These are phyloP conservation scores for Crepidodera aurea DNA, from an alignment of 2,888 invertebrate species.

Conservation along the genomic window DNA sequence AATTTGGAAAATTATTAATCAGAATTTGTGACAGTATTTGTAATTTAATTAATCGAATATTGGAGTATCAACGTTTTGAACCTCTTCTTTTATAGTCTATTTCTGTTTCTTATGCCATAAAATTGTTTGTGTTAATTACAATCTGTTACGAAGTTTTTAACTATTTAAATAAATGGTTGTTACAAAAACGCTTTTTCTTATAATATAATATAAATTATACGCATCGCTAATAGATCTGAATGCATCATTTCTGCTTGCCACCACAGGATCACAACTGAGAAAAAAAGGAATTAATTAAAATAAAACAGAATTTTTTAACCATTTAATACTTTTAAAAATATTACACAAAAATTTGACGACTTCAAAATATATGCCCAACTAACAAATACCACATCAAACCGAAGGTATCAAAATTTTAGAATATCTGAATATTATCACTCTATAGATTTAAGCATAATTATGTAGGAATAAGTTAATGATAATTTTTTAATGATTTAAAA, in stretches of 20 bases:
- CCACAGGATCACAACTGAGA: too few relatives aligned
- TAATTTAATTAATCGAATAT: too few relatives aligned
- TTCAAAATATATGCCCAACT: conserved; percentile 16
- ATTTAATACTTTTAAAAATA: conserved; percentile 15
- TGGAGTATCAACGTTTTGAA: too few relatives aligned
- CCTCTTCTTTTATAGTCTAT: background rate
- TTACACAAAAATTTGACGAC: conserved; percentile 19
- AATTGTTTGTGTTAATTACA: background rate
- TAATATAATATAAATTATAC: too few relatives aligned
- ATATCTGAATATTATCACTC: background rate
- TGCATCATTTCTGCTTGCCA: too few relatives aligned
- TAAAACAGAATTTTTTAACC: background rate
- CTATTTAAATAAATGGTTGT: conserved; percentile 12
- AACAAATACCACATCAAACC: conserved; percentile 1
- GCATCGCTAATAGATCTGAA: too few relatives aligned
- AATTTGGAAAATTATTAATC: too few relatives aligned
- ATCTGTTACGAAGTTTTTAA: background rate
- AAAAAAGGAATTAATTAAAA: background rate
- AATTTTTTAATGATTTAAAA: background rate
- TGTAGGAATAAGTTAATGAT: background rate
- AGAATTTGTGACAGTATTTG: too few relatives aligned
- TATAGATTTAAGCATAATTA: background rate
- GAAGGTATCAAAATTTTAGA: conserved; percentile 9
- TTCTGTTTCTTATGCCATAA: background rate
- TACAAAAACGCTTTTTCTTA: background rate